A percentile compares a stretch with the other conserved stretches of the same genome.
These are phyloP conservation scores for Zaprionus camerounensis DNA, from an alignment of 1,140 invertebrate genomes.

Conservation along the genomic window DNA sequence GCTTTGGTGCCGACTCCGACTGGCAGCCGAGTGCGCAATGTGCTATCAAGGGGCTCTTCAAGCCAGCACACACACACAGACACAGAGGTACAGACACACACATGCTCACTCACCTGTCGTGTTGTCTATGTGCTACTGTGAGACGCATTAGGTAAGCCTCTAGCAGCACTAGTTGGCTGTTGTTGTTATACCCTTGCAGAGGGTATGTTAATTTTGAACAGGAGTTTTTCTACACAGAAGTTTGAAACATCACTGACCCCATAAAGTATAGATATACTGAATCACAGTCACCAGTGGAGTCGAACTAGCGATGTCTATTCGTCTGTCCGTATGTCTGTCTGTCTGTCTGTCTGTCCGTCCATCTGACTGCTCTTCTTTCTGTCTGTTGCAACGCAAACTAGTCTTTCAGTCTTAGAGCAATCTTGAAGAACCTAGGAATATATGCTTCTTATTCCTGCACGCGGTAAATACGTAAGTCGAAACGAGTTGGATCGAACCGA, in stretches of 20 bases:
- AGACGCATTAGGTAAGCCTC: slow-evolving; percentile 53
- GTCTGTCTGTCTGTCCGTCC: too few species aligned
- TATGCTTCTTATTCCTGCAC: too few species aligned
- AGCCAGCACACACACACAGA: slow-evolving; percentile 31
- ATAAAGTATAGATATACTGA: too few species aligned
- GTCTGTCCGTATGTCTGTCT: slow-evolving; percentile 1
- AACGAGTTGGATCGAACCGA: too few species aligned
- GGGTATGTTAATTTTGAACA: too few species aligned
- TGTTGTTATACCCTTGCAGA: not conserved
- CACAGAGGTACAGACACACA: not conserved
- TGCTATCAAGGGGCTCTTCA: slow-evolving; percentile 77
- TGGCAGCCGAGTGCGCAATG: slow-evolving; percentile 45
- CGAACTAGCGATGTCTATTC: slow-evolving; percentile 1
- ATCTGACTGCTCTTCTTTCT: too few species aligned
- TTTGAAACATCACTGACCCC: fast-evolving
- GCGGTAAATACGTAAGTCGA: too few species aligned
- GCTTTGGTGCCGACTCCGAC: slow-evolving; percentile 7
- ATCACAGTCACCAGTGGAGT: too few species aligned
- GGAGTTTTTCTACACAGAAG: too few species aligned
- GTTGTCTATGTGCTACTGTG: slow-evolving; percentile 25
- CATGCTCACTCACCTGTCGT: slow-evolving; percentile 30
- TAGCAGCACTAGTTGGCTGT: slow-evolving; percentile 50
- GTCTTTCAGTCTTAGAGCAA: too few species aligned
- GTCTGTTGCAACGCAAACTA: too few species aligned
- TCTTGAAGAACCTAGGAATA: too few species aligned